Evolutionary conservation across 2,888 invertebrate genomes (phyloP).

Genomic region (Hirtodrosophila cameraria): DNA sequence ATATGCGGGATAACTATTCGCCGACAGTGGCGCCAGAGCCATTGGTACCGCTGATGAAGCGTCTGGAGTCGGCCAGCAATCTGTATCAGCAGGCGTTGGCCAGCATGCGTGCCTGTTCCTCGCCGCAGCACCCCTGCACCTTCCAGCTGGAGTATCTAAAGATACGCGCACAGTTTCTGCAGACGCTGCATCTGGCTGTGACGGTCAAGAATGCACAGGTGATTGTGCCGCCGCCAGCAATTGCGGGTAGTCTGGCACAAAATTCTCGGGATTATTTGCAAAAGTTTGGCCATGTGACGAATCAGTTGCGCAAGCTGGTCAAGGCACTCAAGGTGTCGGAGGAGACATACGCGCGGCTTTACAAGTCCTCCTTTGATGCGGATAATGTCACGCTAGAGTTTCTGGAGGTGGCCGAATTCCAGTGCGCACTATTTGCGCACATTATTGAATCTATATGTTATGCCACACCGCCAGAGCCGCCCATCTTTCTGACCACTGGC

Average conservation of each 20-base stretch:
- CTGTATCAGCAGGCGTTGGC: conserved; percentile 88
- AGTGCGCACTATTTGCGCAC: conserved; percentile 82
- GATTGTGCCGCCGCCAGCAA: conserved; percentile 96
- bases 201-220: conserved; percentile 86
- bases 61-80: conserved; percentile 85
- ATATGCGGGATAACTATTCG: conserved; percentile 82
- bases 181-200: conserved; percentile 85
- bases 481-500: conserved; percentile 81
- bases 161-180: conserved; percentile 90
- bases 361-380: conserved; percentile 93
- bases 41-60: conserved; percentile 85
- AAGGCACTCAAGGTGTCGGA: conserved; percentile 89
- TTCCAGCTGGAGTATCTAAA: conserved; percentile 92
- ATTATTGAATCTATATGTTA: conserved; percentile 83
- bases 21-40: conserved; percentile 61
- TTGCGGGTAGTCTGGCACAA: conserved; percentile 92
- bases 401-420: conserved; percentile 86
- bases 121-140: conserved; percentile 83
- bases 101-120: conserved; percentile 84
- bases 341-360: conserved; percentile 90
- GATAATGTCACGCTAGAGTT: conserved; percentile 91
- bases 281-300: conserved; percentile 91
- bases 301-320: conserved; percentile 90
- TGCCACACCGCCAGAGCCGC: conserved; percentile 83
- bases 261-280: conserved; percentile 91